Percentiles rank a stretch among this genome's conserved stretches.
Evolutionary conservation across 2,888 invertebrate genomes (phyloP).

Genomic region (Biston stratarius): DNA sequence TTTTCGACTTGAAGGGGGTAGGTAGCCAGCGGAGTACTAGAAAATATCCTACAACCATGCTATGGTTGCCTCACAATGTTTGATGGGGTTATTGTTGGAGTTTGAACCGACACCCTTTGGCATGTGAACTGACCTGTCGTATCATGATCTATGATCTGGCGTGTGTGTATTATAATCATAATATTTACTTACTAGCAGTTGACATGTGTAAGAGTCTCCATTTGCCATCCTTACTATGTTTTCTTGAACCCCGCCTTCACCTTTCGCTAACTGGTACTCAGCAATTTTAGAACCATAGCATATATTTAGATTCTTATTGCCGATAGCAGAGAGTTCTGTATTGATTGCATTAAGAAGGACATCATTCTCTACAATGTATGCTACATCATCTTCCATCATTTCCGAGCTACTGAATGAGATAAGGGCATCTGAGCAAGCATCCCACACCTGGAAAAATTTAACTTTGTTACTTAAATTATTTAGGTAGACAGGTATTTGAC

Average conservation of each 20-base stretch:
- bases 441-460: conserved; percentile 92
- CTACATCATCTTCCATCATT: conserved; percentile 90
- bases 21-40: too few species aligned
- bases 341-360: conserved; percentile 92
- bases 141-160: too few species aligned
- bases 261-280: conserved; percentile 86
- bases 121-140: too few species aligned
- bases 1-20: too few species aligned
- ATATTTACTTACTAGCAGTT: conserved; percentile 88
- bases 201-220: conserved; percentile 88
- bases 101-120: too few species aligned
- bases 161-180: not conserved
- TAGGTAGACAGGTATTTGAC: too few species aligned
- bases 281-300: conserved; percentile 90
- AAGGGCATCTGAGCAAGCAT: conserved; percentile 94
- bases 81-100: too few species aligned
- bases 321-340: conserved; percentile 80
- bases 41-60: too few species aligned
- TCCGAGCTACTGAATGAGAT: conserved; percentile 93
- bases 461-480: not conserved
- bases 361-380: conserved; percentile 98
- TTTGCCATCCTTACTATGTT: conserved; percentile 87
- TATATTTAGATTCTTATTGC: conserved; percentile 87
- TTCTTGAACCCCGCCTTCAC: conserved; percentile 51
- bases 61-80: too few species aligned